Conservation (phyloP, 2,888 invertebrate species). For the Dendrolimus houi region DNA sequence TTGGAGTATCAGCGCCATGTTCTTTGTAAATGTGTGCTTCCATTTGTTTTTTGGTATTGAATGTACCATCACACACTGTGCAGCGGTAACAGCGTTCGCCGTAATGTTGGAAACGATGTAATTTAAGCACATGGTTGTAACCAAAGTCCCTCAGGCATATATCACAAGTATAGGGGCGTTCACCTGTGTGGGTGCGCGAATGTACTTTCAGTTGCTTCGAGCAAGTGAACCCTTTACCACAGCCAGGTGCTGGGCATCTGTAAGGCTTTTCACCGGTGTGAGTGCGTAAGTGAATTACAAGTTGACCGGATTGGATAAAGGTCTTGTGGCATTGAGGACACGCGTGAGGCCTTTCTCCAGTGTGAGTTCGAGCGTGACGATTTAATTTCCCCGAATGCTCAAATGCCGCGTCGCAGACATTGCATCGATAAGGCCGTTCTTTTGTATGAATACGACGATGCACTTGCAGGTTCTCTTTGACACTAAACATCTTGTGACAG, state of each 20-base stretch:
- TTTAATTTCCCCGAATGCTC: conserved; percentile 94
- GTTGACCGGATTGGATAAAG: conserved; percentile 92
- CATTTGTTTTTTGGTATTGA: conserved; percentile 93
- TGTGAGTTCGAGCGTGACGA: conserved; percentile 93
- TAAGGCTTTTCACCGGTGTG: conserved; percentile 94
- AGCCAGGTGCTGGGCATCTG: conserved; percentile 85
- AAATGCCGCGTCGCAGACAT: conserved; percentile 91
- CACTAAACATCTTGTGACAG: conserved; percentile 94
- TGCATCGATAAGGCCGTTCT: conserved; percentile 92
- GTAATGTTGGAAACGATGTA: conserved; percentile 93
- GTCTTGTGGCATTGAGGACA: conserved; percentile 92
- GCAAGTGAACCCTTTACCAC: conserved; percentile 94
- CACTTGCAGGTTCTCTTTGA: conserved; percentile 93
- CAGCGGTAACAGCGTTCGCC: conserved; percentile 95
- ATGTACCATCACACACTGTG: conserved; percentile 93
- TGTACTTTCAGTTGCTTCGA: conserved; percentile 95
- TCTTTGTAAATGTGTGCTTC: conserved; percentile 86
- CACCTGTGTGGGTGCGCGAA: conserved; percentile 93
- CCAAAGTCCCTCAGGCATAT: conserved; percentile 94
- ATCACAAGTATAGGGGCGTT: conserved; percentile 93
- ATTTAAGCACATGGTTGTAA: conserved; percentile 92
- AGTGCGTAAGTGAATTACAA: conserved; percentile 93
- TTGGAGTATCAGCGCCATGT: conserved; percentile 71
- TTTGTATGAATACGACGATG: conserved; percentile 94
- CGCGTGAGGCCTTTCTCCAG: conserved; percentile 92